Evolutionary conservation across 2,888 invertebrate genomes (phyloP).

Genomic region (Troides helena): DNA sequence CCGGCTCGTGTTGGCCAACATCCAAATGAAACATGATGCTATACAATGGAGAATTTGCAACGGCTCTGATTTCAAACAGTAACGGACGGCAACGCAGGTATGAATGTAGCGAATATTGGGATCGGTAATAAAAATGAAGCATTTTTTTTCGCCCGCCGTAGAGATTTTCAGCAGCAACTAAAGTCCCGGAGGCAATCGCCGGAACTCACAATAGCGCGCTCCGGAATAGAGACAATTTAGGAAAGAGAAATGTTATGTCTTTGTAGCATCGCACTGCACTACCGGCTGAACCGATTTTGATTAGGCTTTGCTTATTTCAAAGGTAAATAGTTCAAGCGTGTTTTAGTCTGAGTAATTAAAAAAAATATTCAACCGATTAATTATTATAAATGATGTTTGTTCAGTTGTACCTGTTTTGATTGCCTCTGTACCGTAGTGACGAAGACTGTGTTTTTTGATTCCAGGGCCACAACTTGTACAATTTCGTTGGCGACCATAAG

Average conservation of each 20-base stretch:
- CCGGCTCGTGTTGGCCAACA: constrained; percentile 52
- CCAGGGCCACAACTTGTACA: no score
- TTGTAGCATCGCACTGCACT: not conserved
- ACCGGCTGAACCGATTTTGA: no score
- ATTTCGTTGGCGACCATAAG: no score
- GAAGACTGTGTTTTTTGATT: no score
- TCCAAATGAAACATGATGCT: constrained; percentile 80
- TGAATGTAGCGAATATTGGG: constrained; percentile 13
- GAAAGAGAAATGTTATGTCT: not conserved
- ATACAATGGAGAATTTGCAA: constrained; percentile 13
- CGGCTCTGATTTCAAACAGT: constrained; percentile 17
- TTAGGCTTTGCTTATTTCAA: no score
- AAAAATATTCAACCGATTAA: no score
- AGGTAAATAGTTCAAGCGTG: no score
- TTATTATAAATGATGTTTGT: no score
- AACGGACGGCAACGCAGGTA: constrained; percentile 11
- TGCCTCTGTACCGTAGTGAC: no score
- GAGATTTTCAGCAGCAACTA: constrained; percentile 12
- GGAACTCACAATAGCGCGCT: constrained; percentile 4
- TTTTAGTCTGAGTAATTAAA: no score
- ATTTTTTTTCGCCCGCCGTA: constrained; percentile 8
- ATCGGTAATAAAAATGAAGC: constrained; percentile 5
- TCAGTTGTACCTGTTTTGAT: no score
- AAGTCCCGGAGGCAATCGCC: constrained; percentile 12
- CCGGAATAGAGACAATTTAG: not conserved